Evolutionary conservation across 2,888 invertebrate genomes (phyloP), one percentile per base, ranked within the genome.

Genomic region (Ernsta delagoae): DNA sequence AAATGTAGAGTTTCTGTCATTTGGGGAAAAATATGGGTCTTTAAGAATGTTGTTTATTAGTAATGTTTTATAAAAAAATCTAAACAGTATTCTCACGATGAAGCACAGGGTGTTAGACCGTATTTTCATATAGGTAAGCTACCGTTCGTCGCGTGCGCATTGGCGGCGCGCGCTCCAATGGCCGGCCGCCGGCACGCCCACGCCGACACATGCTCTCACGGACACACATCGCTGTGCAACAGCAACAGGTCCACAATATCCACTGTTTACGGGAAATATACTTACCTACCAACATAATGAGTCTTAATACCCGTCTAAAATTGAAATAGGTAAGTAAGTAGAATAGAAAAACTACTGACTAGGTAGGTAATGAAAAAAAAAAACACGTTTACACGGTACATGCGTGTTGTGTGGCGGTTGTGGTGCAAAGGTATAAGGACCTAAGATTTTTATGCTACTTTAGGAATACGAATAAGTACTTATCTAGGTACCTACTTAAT

Each of bases 101-200:
- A 36, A 31, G 6, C 31, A 11, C 43, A 43, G 43, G 39, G 41
- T 24, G 8, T 11, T 39, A 57, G 39, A 7, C 7, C 6, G 12
- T 53, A 24, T 16, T 16, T 43, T 6, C 11, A 34, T 5, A n/a
- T n/a, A n/a, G n/a, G 9, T 39, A 78, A 75, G 87, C 92, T 92
- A 88, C 92, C 78, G 92, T 88, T 80, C 83, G 83, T 89, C 89
- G 92, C 86, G 77, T 83, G 89, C 91, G 92, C 90, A 92, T 93
- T 92, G 93, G 93, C 81, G 88, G 83, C 80, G 82, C 77, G 71
- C 77, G 84, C 83, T 83, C 92, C 93, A 92, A 92, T 92, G 83
- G 83, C 81, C 83, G 82, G 77, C 77, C 77, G 75, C 78, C 78
- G 87, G 79, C 86, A 88, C 93, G 92, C 93, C 92, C 87, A 83